Base-by-base conservation (phyloP, 2,797 vertebrate genomes). In the Heteromormyrus szaboi region DNA sequence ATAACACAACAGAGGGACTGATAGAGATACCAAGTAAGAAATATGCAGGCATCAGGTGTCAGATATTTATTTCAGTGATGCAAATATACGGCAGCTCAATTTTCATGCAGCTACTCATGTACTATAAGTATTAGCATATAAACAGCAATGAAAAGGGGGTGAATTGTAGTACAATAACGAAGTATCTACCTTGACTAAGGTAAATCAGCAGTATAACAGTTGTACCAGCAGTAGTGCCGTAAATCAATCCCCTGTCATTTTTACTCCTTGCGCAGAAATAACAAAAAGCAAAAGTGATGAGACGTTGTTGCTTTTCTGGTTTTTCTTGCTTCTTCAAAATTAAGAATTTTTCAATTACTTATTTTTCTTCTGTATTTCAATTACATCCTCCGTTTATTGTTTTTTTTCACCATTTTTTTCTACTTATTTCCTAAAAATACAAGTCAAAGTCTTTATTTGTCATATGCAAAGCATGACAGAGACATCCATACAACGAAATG, bases 1-100 rank as follows among this genome's bases (percentile, higher is more conserved):
- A 93, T 95, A 96, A 84, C 96, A 97, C 91, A 95, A 94, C 88
- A 96, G 93, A 44, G 95, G 91, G 84, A 87, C 94, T 96, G 90
- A 81, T 51, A 76, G 41, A 72, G 14, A 86, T 8, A 48, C 12
- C 14, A 46, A 48, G n/a, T 48, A 4, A 84, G 51, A 19, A 8
- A 68, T 19, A 72, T n/a, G 90, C 46, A 89, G 48, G 41, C 12
- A 48, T 53, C 72, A 53, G 22, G 68, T 33, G 14, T 56, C 54
- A 4, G 54, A 19, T 12, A 53, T 76, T 25, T n/a, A 8, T 48
- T 83, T 48, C 41, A 48, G 46, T n/a, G 7, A 83, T n/a, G 79
- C 17, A 22, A 11, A 44, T 83, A 22, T 44, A 46, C 22, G 1
- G 3, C 62, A 65, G 25, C 46, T 44, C 9, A 48, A 33, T 72